These are phyloP conservation scores for Trachemys scripta DNA, from an alignment of 2,113 vertebrate genomes.

Conservation along the genomic window DNA sequence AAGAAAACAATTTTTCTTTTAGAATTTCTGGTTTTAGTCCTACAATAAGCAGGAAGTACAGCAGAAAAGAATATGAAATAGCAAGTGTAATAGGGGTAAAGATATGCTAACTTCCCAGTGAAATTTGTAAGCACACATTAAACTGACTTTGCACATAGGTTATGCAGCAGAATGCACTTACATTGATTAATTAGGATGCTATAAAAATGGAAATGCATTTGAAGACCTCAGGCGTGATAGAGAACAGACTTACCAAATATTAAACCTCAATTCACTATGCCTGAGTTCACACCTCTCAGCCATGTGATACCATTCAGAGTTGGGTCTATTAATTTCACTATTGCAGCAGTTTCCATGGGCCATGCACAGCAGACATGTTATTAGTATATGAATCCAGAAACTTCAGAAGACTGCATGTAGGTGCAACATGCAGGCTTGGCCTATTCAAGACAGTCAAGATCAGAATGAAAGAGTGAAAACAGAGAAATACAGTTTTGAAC, in stretches of 20 bases:
- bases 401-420: background rate
- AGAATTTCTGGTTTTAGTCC: background rate
- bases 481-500: background rate
- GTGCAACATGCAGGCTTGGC: background rate
- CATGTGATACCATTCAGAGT: background rate
- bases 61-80: background rate
- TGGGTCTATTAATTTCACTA: background rate
- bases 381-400: background rate
- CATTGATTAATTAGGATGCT: background rate
- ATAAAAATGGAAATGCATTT: background rate
- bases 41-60: background rate
- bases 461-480: background rate
- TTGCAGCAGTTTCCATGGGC: background rate
- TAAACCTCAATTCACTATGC: background rate
- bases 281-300: background rate
- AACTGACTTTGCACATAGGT: background rate
- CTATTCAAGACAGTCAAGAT: background rate
- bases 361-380: background rate
- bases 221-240: background rate
- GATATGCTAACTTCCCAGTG: background rate
- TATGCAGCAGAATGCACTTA: background rate
- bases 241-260: background rate
- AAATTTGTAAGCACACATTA: background rate
- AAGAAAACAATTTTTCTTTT: background rate
- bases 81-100: background rate